These are phyloP conservation scores for Equus quagga DNA, from an alignment of 2,113 vertebrate species.

Conservation along the genomic window DNA sequence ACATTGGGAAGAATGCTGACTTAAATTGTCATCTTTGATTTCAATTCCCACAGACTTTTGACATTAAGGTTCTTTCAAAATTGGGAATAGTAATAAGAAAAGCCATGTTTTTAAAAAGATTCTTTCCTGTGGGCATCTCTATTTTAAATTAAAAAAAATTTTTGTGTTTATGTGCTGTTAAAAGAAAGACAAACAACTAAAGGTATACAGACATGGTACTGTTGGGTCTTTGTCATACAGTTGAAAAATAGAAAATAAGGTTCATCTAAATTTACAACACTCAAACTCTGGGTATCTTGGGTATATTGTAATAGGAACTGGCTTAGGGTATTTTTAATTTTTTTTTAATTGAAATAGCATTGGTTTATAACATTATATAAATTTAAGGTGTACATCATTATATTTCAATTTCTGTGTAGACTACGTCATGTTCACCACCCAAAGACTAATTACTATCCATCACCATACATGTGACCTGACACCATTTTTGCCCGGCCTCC, in stretches of 20 bases:
- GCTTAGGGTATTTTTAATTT: background rate
- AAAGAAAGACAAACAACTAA: background rate
- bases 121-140: background rate
- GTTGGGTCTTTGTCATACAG: background rate
- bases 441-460: too few relatives aligned
- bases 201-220: background rate
- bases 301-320: background rate
- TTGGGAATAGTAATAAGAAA: background rate
- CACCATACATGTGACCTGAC: too few relatives aligned
- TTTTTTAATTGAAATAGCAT: too few relatives aligned
- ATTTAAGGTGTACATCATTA: too few relatives aligned
- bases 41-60: background rate
- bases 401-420: too few relatives aligned
- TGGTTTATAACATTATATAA: too few relatives aligned
- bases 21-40: background rate
- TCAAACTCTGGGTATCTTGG: background rate
- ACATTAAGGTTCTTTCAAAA: background rate
- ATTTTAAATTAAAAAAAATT: background rate
- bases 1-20: background rate
- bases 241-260: background rate
- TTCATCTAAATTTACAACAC: background rate
- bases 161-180: background rate
- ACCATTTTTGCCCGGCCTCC: too few relatives aligned
- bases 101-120: background rate
- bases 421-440: too few relatives aligned